Evolutionary conservation across 2,113 vertebrate species (phyloP).

Genomic region (Bucco capensis): DNA sequence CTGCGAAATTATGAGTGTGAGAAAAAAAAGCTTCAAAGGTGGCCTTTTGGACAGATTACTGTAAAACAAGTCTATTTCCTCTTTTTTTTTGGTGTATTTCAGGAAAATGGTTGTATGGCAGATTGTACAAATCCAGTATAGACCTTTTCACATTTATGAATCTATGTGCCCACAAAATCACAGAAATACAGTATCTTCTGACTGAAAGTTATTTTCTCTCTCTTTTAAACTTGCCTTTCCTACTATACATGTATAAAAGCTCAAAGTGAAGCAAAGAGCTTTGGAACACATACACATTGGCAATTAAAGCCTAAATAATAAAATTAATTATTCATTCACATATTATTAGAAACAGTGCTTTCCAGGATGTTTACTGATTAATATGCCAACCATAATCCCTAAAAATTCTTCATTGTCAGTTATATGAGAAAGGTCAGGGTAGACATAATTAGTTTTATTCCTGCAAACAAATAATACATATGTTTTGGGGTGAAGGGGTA

Average conservation of each 20-base stretch:
- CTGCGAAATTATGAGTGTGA: background rate
- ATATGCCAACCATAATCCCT: rapidly evolving
- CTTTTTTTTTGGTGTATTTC: background rate
- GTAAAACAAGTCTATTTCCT: background rate
- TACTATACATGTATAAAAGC: background rate
- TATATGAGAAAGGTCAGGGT: background rate
- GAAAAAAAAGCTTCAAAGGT: background rate
- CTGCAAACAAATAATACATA: background rate
- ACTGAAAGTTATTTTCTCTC: background rate
- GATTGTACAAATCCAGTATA: background rate
- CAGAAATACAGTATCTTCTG: background rate
- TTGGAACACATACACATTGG: background rate
- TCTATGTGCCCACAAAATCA: background rate
- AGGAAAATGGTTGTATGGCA: background rate
- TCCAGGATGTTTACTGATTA: background rate
- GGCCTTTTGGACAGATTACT: background rate
- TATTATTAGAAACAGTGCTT: background rate
- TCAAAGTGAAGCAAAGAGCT: background rate
- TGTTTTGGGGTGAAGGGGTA: too few species aligned
- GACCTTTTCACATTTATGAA: background rate
- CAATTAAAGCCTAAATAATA: background rate
- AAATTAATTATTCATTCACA: background rate
- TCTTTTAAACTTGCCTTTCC: background rate
- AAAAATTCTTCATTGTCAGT: background rate
- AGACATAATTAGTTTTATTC: background rate